Base-by-base conservation (phyloP, 2,888 invertebrate species). In the Amphiduros pacificus region DNA sequence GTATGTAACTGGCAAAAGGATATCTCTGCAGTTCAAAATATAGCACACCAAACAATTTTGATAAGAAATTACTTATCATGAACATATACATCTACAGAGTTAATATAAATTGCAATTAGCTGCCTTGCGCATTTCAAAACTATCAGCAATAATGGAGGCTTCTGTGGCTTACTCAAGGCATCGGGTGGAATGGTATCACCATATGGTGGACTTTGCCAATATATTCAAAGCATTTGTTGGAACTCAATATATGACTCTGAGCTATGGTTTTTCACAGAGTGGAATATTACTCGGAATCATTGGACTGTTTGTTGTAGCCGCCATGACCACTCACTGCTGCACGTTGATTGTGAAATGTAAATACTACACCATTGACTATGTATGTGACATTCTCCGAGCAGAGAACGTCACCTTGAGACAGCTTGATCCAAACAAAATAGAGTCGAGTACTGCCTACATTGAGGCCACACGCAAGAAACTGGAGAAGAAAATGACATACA, bases 191-290 rank as follows among this genome's bases (percentile, higher is more conserved):
- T 62, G 58, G 59, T 59, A 62, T 14, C 48, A 62, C 52, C 28
- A 51, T 32, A 31, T 74, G 17, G 73, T 69, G 41, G 80, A 80
- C 65, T 79, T 79, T 72, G 77, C 78, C 56, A 80, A 80, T 62
- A 72, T 79, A 64, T 63, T 79, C 61, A 80, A 80, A 66, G 79
- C 80, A 9, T 80, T 80, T 58, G 77, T 80, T 60, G 80, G 80
- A 9, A 71, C 77, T 24, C 79, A 78, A 63, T 80, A 79, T 61
- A 67, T 80, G 17, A 66, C 72, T 31, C 69, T 80, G 11, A 73
- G 79, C 5, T 80, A 72, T 68, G 79, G 77, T n/a, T n/a, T n/a
- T n/a, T n/a, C n/a, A n/a, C n/a, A n/a, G n/a, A n/a, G n/a, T n/a
- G n/a, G n/a, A n/a, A n/a, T n/a, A n/a, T n/a, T n/a, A n/a, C n/a